These are phyloP conservation scores for Beris chalybata DNA, from an alignment of 2,888 invertebrate species.

Conservation along the genomic window DNA sequence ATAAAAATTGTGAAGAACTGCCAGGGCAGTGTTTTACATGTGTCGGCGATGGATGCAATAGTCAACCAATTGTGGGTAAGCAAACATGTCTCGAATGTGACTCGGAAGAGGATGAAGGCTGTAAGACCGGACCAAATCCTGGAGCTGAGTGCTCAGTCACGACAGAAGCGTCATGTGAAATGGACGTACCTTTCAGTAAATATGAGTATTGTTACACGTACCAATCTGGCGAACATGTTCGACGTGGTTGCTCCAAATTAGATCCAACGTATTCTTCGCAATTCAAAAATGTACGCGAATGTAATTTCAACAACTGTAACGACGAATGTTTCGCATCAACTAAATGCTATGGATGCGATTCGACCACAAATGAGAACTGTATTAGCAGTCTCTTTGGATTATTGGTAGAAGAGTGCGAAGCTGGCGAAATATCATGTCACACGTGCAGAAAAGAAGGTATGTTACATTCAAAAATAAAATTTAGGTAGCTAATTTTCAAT, in stretches of 20 bases:
- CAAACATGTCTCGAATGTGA: slow-evolving; percentile 12
- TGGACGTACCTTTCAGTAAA: not conserved
- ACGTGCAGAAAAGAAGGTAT: slow-evolving; percentile 25
- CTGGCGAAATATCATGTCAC: slow-evolving; percentile 8
- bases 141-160: not conserved
- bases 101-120: not conserved
- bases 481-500: too few relatives aligned
- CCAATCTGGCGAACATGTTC: not conserved
- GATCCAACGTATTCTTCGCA: not conserved
- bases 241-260: not conserved
- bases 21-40: slow-evolving; percentile 13
- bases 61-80: not conserved
- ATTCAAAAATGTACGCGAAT: slow-evolving; percentile 18
- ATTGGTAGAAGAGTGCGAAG: not conserved
- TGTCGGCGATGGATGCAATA: slow-evolving; percentile 23
- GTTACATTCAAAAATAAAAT: not conserved
- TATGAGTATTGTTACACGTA: not conserved
- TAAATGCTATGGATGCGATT: not conserved
- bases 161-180: not conserved
- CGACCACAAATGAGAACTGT: not conserved
- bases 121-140: not conserved
- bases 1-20: not conserved
- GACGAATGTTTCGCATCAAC: slow-evolving; percentile 17
- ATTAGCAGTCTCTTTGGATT: not conserved
- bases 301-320: slow-evolving; percentile 16